These are phyloP conservation scores for Sarcophilus harrisii DNA, from an alignment of 2,797 vertebrate species.

Conservation along the genomic window DNA sequence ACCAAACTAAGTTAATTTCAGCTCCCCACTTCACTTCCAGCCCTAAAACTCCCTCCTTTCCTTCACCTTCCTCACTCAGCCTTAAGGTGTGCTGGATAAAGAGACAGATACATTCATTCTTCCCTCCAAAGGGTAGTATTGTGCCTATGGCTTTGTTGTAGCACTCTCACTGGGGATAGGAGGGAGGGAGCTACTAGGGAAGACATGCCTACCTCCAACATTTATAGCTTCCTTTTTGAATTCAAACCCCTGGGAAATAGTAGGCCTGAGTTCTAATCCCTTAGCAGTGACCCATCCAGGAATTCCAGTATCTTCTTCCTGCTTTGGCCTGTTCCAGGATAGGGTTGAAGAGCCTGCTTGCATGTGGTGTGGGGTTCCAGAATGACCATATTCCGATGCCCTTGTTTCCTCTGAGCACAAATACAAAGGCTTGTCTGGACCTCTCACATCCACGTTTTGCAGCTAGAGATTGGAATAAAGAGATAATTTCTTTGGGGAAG, in stretches of 20 bases:
- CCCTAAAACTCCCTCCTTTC: neutral
- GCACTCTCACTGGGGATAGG: neutral
- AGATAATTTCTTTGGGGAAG: neutral
- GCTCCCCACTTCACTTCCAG: neutral
- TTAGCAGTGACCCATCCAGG: neutral
- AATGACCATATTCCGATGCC: neutral
- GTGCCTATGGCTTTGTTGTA: neutral
- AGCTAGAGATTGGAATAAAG: neutral
- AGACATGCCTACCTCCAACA: neutral
- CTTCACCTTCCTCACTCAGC: neutral
- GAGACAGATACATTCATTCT: neutral
- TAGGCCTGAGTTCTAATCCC: neutral
- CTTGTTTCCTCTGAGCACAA: neutral
- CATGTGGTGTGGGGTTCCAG: neutral
- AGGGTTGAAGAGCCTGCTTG: neutral
- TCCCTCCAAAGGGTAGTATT: neutral
- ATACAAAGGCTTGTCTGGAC: neutral
- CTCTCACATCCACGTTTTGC: neutral
- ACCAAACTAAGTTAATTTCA: neutral
- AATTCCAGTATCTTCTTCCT: neutral
- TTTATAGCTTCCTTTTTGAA: neutral
- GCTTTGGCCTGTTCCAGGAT: neutral
- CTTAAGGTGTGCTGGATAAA: neutral
- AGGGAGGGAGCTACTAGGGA: neutral
- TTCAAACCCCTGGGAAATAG: neutral